phyloP scores from a whole-genome alignment of 1,140 invertebrate genomes.

The Bilobella aurantiaca region DNA sequence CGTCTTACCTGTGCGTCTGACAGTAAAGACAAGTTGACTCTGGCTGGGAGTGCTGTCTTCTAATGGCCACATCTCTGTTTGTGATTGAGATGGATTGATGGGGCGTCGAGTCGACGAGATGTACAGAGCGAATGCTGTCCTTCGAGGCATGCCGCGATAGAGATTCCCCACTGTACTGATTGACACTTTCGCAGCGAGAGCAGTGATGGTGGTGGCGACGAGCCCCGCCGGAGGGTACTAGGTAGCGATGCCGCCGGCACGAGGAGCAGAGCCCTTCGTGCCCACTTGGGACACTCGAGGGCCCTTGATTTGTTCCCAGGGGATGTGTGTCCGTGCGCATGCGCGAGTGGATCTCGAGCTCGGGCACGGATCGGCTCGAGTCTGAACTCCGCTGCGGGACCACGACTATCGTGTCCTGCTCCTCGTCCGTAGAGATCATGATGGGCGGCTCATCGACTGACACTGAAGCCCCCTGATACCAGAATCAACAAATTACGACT shows the following conservation, averaged over 20 bases:
- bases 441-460: conserved; percentile 30
- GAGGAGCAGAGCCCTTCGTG: neutral
- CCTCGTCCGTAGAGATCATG: conserved; percentile 32
- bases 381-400: conserved; percentile 22
- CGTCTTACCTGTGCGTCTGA: conserved; percentile 33
- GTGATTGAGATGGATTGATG: neutral
- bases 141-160: conserved; percentile 37
- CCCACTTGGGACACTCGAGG: neutral
- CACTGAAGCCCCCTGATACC: conserved; percentile 26
- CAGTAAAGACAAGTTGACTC: conserved; percentile 53
- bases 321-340: conserved; percentile 34
- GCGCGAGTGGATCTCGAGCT: conserved; percentile 73
- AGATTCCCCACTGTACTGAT: conserved; percentile 23
- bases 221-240: conserved; percentile 20
- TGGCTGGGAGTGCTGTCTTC: conserved; percentile 77
- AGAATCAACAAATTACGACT: neutral
- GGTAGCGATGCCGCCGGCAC: conserved; percentile 11
- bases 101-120: conserved; percentile 9
- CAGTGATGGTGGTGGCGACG: conserved; percentile 18
- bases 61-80: conserved; percentile 42
- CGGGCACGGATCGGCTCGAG: conserved; percentile 70
- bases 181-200: conserved; percentile 29
- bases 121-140: conserved; percentile 34
- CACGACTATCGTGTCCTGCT: conserved; percentile 20
- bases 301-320: neutral